Conservation (phyloP, 2,888 invertebrate species). For the Hemithea aestivaria region DNA sequence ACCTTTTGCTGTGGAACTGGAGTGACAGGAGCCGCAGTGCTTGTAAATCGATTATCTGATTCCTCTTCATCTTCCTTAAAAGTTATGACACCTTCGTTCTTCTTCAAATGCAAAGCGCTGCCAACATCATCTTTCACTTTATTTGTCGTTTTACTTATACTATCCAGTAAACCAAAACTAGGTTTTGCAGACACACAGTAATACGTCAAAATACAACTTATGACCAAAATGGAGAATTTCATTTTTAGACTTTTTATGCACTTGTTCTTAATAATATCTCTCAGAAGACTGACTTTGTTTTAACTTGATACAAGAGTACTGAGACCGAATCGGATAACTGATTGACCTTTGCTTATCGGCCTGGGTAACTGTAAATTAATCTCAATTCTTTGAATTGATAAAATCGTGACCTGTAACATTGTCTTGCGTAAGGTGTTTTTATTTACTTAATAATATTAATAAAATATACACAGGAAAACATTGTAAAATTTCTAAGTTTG, state of each 20-base stretch:
- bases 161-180: conserved; percentile 37
- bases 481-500: neutral
- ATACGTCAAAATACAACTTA: conserved; percentile 34
- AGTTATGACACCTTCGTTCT: conserved; percentile 13
- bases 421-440: too few species aligned
- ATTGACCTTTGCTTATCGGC: conserved; percentile 14
- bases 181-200: conserved; percentile 33
- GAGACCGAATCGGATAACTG: conserved; percentile 35
- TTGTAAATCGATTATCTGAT: neutral
- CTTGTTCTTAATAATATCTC: conserved; percentile 28
- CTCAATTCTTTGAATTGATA: conserved; percentile 35
- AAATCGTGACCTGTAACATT: conserved; percentile 17
- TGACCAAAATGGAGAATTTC: conserved; percentile 36
- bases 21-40: neutral
- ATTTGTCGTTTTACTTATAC: conserved; percentile 32
- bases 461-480: too few species aligned
- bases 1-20: neutral
- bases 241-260: conserved; percentile 34
- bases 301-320: conserved; percentile 17
- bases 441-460: too few species aligned
- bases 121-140: conserved; percentile 37
- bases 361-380: neutral
- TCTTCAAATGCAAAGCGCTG: conserved; percentile 21
- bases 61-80: conserved; percentile 23
- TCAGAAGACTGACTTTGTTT: conserved; percentile 11